Evolutionary conservation across 2,113 vertebrate species (phyloP), one percentile per base, ranked within the genome.

Genomic region (Cottus gobio): DNA sequence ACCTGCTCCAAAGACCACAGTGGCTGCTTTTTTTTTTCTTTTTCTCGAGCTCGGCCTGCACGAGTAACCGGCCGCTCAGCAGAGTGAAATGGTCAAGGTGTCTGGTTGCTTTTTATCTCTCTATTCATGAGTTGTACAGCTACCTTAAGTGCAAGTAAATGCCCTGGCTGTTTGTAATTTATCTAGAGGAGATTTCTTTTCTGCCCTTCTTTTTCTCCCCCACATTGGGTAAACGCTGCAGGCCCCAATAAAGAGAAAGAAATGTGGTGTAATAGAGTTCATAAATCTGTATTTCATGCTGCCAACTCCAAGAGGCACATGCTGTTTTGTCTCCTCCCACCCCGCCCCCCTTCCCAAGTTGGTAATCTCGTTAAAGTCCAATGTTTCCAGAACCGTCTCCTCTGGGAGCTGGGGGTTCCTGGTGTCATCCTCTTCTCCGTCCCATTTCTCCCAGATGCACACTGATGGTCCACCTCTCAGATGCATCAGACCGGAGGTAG

Each of bases 241-340:
- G 91, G 86, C 89, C 86, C 84, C 90, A 92, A 92, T 94, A 94
- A 94, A 95, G 84, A 87, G 82, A 79, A 84, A 91, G 71, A 93
- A 93, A 94, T 89, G 84, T 12, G 84, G 84, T 93, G 91, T 94
- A 95, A 94, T 93, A 89, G 91, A 93, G 89, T 93, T 93, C 92
- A 93, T 94, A 93, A 95, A 94, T 95, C 91, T 93, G 91, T 88
- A 83, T 93, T 94, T 92, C 89, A 87, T 73, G 83, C 89, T 93
- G 93, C 92, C 93, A 95, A 89, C 87, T 91, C 79, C n/a, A 57
- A 85, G 89, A 66, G 31, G 72, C 77, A 75, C 87, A 90, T 81
- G 79, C 90, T 84, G 85, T 63, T 83, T 90, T 10, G 75, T 84
- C 89, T 85, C 83, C 80, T 68, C 69, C 80, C 61, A 7, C 62